phyloP scores from a whole-genome alignment of 2,888 invertebrate species.

The Archips crataeganus region DNA sequence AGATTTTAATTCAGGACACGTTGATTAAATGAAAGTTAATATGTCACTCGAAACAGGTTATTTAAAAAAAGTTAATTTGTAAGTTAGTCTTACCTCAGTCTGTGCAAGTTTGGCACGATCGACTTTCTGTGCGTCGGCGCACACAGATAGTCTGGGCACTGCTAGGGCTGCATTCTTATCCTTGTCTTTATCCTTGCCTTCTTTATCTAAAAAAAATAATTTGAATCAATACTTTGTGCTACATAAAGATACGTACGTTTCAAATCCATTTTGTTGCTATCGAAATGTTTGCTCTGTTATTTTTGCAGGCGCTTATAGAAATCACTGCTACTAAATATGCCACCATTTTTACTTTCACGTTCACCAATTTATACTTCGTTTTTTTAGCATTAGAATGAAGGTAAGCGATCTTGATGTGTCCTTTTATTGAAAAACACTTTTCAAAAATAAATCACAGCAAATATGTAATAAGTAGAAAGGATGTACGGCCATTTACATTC shows the following conservation, averaged over 20 bases:
- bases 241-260: background rate
- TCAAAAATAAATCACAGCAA: too few relatives aligned
- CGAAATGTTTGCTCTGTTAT: background rate
- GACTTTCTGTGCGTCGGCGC: constrained; percentile 97
- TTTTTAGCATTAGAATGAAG: too few relatives aligned
- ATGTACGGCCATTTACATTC: too few relatives aligned
- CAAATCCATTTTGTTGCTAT: background rate
- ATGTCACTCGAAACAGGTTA: too few relatives aligned
- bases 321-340: too few relatives aligned
- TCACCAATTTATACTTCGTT: too few relatives aligned
- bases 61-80: background rate
- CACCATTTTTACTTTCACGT: too few relatives aligned
- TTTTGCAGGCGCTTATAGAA: background rate
- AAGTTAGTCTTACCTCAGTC: constrained; percentile 89
- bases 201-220: constrained; percentile 87
- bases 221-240: background rate
- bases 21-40: too few relatives aligned
- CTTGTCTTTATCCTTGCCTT: constrained; percentile 91
- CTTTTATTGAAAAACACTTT: too few relatives aligned
- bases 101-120: constrained; percentile 96
- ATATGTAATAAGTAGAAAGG: too few relatives aligned
- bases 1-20: too few relatives aligned
- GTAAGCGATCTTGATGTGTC: too few relatives aligned
- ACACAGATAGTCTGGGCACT: constrained; percentile 95
- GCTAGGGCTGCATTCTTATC: constrained; percentile 92